Percentiles rank a stretch among this genome's conserved stretches.
Evolutionary conservation across 2,888 invertebrate species (phyloP).

Genomic region (Pachliopta kotzebuea): DNA sequence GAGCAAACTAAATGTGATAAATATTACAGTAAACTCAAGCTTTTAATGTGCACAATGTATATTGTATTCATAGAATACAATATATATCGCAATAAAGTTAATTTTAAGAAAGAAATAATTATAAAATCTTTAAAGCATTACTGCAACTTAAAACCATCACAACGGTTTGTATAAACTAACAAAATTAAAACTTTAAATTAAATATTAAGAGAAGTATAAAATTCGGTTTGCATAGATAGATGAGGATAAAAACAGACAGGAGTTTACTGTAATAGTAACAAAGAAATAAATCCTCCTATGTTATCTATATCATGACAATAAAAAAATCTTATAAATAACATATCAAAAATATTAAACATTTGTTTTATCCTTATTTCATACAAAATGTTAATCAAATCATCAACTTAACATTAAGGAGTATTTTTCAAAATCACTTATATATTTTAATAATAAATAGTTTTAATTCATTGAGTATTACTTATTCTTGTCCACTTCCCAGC

Average conservation of each 20-base stretch:
- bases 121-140: too few species aligned
- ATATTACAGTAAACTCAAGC: not conserved
- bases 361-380: not conserved
- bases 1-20: not conserved
- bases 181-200: too few species aligned
- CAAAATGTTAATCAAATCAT: not conserved
- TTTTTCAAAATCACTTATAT: not conserved
- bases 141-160: too few species aligned
- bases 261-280: constrained; percentile 1
- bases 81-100: too few species aligned
- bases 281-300: not conserved
- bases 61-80: too few species aligned
- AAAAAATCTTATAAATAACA: not conserved
- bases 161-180: too few species aligned
- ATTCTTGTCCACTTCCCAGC: constrained; percentile 62
- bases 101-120: too few species aligned
- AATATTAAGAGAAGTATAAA: not conserved
- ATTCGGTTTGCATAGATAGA: not conserved
- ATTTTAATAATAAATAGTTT: not conserved
- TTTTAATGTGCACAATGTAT: too few species aligned
- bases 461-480: constrained; percentile 41
- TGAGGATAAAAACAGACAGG: not conserved
- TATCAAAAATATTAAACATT: constrained; percentile 1
- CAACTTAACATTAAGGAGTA: not conserved
- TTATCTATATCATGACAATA: not conserved